Percentiles rank a stretch among this genome's conserved stretches.
Evolutionary conservation across 30 jellyfish, hydroid and myxozoan species (phyloP).

Genomic region (Sanderia malayensis): DNA sequence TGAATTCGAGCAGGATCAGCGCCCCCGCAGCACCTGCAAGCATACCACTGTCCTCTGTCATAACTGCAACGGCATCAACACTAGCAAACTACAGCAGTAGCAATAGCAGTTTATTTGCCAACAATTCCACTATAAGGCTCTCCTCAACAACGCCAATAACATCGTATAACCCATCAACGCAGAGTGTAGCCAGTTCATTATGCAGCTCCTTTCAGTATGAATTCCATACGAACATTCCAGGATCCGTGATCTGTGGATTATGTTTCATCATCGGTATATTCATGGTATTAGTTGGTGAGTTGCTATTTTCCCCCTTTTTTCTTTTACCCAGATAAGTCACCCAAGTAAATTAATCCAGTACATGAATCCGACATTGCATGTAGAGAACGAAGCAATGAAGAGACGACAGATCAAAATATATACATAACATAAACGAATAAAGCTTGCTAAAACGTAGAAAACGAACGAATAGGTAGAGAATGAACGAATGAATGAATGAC

Average conservation of each 20-base stretch:
- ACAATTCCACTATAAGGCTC: conserved; percentile 10
- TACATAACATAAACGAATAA: too few relatives aligned
- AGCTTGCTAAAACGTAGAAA: too few relatives aligned
- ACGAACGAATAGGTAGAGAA: too few relatives aligned
- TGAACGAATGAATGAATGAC: too few relatives aligned
- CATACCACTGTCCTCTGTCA: conserved; percentile 1
- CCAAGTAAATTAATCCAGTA: too few relatives aligned
- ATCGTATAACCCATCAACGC: neutral
- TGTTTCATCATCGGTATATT: conserved; percentile 67
- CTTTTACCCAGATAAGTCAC: too few relatives aligned
- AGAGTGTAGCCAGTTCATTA: neutral
- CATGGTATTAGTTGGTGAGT: conserved; percentile 68
- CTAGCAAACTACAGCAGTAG: conserved; percentile 1
- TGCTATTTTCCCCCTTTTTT: neutral
- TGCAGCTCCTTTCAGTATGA: conserved; percentile 70
- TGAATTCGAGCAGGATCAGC: neutral
- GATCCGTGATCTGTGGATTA: conserved; percentile 75
- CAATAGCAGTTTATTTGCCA: neutral
- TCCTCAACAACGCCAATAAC: too few relatives aligned
- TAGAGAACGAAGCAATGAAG: too few relatives aligned
- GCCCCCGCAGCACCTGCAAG: neutral
- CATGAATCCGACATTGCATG: too few relatives aligned
- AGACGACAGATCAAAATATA: too few relatives aligned
- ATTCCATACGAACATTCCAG: conserved; percentile 61
- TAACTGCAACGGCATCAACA: neutral